Conservation (phyloP, 2,888 invertebrate genomes). For the Sialis fuliginosa region DNA sequence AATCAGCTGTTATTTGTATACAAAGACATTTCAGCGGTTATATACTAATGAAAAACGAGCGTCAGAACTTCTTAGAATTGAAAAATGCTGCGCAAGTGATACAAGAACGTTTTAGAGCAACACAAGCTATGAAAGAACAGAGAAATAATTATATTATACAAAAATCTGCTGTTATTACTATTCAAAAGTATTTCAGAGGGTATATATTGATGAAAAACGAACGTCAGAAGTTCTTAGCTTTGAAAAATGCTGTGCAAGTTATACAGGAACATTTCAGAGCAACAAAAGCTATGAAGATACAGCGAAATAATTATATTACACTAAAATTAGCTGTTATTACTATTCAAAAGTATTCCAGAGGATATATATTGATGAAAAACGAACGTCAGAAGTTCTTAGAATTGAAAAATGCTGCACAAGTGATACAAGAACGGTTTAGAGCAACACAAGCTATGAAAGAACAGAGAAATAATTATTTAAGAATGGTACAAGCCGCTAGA, state of each 20-base stretch:
- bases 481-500: constrained; percentile 11
- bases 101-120: constrained; percentile 20
- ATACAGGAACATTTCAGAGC: constrained; percentile 30
- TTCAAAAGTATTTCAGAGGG: constrained; percentile 19
- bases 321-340: constrained; percentile 20
- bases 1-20: constrained; percentile 35
- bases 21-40: constrained; percentile 32
- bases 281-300: constrained; percentile 10
- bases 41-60: constrained; percentile 24
- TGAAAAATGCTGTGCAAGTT: constrained; percentile 17
- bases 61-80: constrained; percentile 12
- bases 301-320: constrained; percentile 7
- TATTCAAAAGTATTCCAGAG: constrained; percentile 34
- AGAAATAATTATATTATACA: constrained; percentile 12
- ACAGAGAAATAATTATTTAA: constrained; percentile 12
- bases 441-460: constrained; percentile 14
- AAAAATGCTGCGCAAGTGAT: constrained; percentile 17
- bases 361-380: constrained; percentile 22
- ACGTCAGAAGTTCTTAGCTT: constrained; percentile 11
- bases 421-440: constrained; percentile 19
- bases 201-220: constrained; percentile 12
- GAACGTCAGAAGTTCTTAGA: constrained; percentile 23
- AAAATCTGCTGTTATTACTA: constrained; percentile 13
- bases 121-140: constrained; percentile 12
- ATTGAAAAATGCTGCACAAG: constrained; percentile 17